Base-by-base conservation (phyloP, 2,113 vertebrate species). In the Silurus asotus region DNA sequence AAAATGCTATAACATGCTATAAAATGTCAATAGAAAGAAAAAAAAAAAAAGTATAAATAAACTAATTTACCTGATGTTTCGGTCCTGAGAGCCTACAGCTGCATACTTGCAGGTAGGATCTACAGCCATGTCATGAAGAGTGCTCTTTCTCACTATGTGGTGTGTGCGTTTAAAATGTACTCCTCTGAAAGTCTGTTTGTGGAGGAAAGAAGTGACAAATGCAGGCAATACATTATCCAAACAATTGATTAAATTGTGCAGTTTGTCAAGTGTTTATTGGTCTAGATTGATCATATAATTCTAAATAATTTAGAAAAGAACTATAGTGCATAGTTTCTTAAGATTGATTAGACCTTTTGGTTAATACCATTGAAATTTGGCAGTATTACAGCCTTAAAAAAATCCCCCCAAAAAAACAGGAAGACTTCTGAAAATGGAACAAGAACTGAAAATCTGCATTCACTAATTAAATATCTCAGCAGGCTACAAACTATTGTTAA, bases 11-110 rank as follows among this genome's bases (percentile, higher is more conserved):
- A 78, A 17, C 76, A 58, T 37, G 17, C 56, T 48, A 23, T 6
- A 80, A 80, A 48, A 23, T 1, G 5, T 61, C 56, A 25, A 53
- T 49, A 56, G 8, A 20, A 55, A n/a, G n/a, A n/a, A n/a, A n/a
- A n/a, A n/a, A 2, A 37, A 37, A 87, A 61, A 14, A n/a, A 14
- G 77, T 3, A 11, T 1, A 7, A 20, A 9, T 13, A 56, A 61
- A 45, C 6, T 0, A 80, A 80, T 3, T 80, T 84, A 95, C 98
- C 98, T 95, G 92, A 99, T 96, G 90, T 96, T 96, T 88, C 98
- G 95, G 93, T 99, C 98, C 89, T 99, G 98, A 89, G 97, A 99
- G 89, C 96, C 97, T 0, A 99, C 96, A 74, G 96, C 98, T 4
- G 97, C 97, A 0, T 98, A 98, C 88, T 97, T 98, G 96, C 95